phyloP scores from a whole-genome alignment of 2,113 vertebrate species.

The Psilopsiagon aymara region DNA sequence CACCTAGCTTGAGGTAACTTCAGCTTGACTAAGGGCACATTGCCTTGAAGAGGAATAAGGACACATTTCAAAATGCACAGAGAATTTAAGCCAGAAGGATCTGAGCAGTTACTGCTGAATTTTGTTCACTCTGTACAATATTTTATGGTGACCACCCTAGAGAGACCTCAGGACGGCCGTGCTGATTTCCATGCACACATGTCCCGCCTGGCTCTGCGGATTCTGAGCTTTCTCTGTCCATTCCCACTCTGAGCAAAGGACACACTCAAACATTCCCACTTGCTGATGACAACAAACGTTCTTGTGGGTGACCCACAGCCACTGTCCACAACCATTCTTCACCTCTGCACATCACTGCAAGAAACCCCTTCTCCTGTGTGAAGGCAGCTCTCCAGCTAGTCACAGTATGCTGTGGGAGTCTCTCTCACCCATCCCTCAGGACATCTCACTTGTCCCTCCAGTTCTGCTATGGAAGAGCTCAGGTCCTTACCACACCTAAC shows the following conservation, averaged over 20 bases:
- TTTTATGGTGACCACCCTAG: accelerated
- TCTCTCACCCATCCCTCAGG: background rate
- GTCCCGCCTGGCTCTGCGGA: background rate
- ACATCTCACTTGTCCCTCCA: background rate
- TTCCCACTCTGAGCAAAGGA: background rate
- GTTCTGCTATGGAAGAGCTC: background rate
- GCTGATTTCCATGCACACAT: background rate
- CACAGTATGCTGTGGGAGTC: accelerated
- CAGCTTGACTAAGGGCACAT: background rate
- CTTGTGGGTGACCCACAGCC: background rate
- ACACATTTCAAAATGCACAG: background rate
- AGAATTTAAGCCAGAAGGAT: background rate
- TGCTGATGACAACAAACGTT: background rate
- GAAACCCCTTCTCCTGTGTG: background rate
- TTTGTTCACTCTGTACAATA: background rate
- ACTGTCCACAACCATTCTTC: background rate
- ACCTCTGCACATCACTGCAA: background rate
- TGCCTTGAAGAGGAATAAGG: background rate
- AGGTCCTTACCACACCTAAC: background rate
- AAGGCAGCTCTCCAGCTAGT: background rate
- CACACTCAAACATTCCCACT: background rate
- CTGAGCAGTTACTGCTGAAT: background rate
- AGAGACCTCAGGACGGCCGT: background rate
- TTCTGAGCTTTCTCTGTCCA: background rate
- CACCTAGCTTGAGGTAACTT: background rate